Evolutionary conservation across 2,113 vertebrate genomes (phyloP).

Genomic region (Promerops cafer): DNA sequence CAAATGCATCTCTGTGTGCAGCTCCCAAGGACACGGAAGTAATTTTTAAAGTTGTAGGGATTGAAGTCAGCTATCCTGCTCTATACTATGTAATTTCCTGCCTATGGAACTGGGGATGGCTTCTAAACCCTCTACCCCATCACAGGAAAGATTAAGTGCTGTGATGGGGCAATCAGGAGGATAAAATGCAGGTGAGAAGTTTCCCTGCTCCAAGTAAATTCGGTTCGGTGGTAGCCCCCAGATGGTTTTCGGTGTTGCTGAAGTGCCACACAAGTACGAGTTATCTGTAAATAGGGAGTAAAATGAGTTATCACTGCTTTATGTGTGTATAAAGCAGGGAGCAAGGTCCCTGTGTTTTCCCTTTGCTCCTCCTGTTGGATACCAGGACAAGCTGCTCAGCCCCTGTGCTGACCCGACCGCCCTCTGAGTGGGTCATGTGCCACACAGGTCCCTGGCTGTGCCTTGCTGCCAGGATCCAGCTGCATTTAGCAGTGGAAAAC

Average conservation of each 20-base stretch:
- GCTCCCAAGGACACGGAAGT: not conserved
- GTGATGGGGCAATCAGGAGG: not conserved
- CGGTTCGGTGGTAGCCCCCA: not conserved
- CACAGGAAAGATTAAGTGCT: not conserved
- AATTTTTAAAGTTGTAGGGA: not conserved
- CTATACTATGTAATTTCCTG: fast-evolving
- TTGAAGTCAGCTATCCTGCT: not conserved
- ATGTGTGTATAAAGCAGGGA: not conserved
- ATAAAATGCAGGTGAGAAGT: not conserved
- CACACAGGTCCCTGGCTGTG: not conserved
- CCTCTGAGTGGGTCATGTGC: fast-evolving
- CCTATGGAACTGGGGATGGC: not conserved
- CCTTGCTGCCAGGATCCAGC: not conserved
- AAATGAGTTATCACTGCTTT: not conserved
- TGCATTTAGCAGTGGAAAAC: not conserved
- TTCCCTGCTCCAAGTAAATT: not conserved
- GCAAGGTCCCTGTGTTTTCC: not conserved
- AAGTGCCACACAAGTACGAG: not conserved
- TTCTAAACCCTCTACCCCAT: not conserved
- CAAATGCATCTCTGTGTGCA: not conserved
- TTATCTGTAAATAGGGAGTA: not conserved
- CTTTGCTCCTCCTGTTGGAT: not conserved
- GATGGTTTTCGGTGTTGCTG: not conserved
- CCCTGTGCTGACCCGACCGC: not conserved
- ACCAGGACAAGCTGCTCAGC: not conserved